A percentile compares a stretch with the other conserved stretches of the same genome.
phyloP scores from a whole-genome alignment of 2,888 invertebrate species.

The Alcis repandata region DNA sequence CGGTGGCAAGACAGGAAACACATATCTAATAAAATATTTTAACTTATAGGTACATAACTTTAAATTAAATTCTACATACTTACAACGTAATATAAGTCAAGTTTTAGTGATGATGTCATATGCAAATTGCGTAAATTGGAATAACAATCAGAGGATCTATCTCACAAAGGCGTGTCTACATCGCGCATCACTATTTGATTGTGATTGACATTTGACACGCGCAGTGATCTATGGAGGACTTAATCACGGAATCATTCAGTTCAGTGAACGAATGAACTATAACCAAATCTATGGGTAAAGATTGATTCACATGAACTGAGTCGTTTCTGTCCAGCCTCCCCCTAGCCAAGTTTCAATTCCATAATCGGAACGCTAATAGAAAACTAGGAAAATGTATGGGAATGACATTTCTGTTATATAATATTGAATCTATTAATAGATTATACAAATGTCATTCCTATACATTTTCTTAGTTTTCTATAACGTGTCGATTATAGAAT shows the following conservation, averaged over 20 bases:
- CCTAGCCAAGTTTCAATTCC: too few species aligned
- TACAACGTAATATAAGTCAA: not conserved
- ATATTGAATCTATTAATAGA: too few species aligned
- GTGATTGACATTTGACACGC: constrained; percentile 48
- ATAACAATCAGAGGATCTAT: constrained; percentile 36
- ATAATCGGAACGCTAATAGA: too few species aligned
- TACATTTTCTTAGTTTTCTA: too few species aligned
- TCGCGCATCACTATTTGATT: constrained; percentile 25
- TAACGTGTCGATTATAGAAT: too few species aligned
- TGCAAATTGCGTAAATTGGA: constrained; percentile 30
- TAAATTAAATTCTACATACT: not conserved
- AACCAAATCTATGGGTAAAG: not conserved
- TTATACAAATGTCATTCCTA: too few species aligned
- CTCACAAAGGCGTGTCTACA: constrained; percentile 42
- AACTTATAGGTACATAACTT: not conserved
- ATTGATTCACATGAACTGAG: not conserved
- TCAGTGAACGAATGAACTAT: constrained; percentile 44
- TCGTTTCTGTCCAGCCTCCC: too few species aligned
- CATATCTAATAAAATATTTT: not conserved
- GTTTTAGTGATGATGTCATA: constrained; percentile 32
- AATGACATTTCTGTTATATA: too few species aligned
- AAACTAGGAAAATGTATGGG: too few species aligned
- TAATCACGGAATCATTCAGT: constrained; percentile 52
- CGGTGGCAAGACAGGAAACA: not conserved
- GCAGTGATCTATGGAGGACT: constrained; percentile 51